Evolutionary conservation across 2,797 vertebrate genomes (phyloP).

Genomic region (Silurus aristotelis): DNA sequence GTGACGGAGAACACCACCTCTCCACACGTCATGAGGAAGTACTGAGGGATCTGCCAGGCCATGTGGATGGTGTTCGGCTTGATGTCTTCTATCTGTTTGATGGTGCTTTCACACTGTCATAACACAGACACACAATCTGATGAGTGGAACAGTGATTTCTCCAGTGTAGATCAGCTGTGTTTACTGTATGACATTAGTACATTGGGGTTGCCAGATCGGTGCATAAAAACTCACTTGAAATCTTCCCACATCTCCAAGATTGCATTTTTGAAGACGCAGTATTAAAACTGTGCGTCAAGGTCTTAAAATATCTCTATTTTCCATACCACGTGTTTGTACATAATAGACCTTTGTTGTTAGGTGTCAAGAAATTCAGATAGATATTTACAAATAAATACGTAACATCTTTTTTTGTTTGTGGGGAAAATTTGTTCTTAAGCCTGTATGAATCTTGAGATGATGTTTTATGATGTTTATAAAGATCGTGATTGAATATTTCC

Average conservation of each 20-base stretch:
- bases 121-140: constrained; percentile 3
- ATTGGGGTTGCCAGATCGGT: neutral
- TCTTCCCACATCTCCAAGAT: neutral
- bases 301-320: neutral
- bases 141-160: neutral
- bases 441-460: neutral
- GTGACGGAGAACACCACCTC: constrained; percentile 96
- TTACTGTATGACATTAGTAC: neutral
- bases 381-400: neutral
- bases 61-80: constrained; percentile 83
- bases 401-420: neutral
- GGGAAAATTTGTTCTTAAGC: neutral
- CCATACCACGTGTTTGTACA: no score
- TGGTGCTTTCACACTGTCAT: constrained; percentile 58
- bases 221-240: neutral
- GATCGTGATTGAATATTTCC: neutral
- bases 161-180: no score
- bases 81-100: constrained; percentile 73
- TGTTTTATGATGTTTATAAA: neutral
- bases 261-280: neutral
- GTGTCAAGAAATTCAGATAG: neutral
- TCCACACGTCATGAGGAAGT: constrained; percentile 87
- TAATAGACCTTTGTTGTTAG: neutral
- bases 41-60: constrained; percentile 95
- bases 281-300: neutral